Base-by-base conservation (phyloP, 2,113 vertebrate species). In the Irena cyanogastra region DNA sequence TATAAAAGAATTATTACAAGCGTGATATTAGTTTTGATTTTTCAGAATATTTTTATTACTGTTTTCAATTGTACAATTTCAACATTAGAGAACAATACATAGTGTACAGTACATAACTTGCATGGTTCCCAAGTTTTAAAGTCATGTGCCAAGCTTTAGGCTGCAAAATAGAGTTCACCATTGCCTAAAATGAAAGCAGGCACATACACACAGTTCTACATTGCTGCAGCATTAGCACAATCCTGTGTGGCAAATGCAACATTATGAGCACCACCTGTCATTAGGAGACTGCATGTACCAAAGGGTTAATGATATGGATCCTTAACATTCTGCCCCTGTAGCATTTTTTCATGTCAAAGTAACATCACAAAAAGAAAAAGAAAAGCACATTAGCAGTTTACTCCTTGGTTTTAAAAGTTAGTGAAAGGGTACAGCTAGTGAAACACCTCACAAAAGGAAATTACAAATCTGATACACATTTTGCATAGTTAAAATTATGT, bases 21-120 rank as follows among this genome's bases (percentile, higher is more conserved):
- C 19, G 31, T 45, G 45, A 23, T 28, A 37, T 10, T 59, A 39
- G 49, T 87, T 90, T 81, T 75, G 27, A 47, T 83, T 84, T 87
- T 89, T 92, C 60, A 83, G 66, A 84, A 52, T 87, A 82, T 75
- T 96, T 97, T 97, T 97, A 97, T 97, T 95, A 33, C 84, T 54
- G 50, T 83, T 94, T 94, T 93, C 59, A 59, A 35, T 89, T 93
- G 87, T 94, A 97, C 92, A 94, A 7, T 94, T 82, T 50, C 61
- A 83, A 63, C 72, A 71, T 83, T 33, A 81, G 71, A 69, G 80
- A 95, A 89, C 50, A 85, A 80, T 78, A 93, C 52, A 53, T 47
- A 27, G 90, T 6, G 33, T 90, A 95, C 89, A 94, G 83, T 88
- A 95, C 64, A 75, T 11, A 80, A 82, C 52, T 92, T 72, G 68